Conservation (phyloP, 37 sponge, comb jelly and placozoan species). For the Chondrosia reniformis region DNA sequence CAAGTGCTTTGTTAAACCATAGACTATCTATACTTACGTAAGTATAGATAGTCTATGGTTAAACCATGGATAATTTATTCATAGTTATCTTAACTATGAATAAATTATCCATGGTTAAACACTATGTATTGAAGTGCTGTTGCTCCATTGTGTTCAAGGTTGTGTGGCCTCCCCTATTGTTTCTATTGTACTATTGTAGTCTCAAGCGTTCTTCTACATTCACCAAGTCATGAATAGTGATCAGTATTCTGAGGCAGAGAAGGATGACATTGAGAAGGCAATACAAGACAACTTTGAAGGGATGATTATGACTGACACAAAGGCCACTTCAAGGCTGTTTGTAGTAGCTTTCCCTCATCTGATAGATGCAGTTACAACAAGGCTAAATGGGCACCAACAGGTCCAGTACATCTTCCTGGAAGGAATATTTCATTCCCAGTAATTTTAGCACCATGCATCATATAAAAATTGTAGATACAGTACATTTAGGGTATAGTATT, state of each 20-base stretch:
- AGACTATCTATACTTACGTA: too few relatives aligned
- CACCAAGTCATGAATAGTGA: conserved; percentile 72
- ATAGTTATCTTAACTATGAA: too few relatives aligned
- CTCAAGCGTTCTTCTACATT: conserved; percentile 68
- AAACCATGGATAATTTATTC: too few relatives aligned
- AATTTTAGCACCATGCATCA: neutral
- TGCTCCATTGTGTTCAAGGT: too few relatives aligned
- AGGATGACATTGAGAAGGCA: conserved; percentile 63
- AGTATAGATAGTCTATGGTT: too few relatives aligned
- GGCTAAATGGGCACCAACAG: conserved; percentile 36
- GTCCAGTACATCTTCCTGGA: conserved; percentile 59
- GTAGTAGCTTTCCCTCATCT: conserved; percentile 74
- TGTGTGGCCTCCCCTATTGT: neutral
- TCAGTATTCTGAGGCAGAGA: conserved; percentile 64
- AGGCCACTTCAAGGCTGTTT: conserved; percentile 63
- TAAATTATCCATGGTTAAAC: too few relatives aligned
- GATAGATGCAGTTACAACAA: conserved; percentile 47
- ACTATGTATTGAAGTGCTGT: too few relatives aligned
- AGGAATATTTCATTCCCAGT: conserved; percentile 73
- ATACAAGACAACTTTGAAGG: conserved; percentile 39
- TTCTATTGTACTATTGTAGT: conserved; percentile 18
- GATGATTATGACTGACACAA: conserved; percentile 43
- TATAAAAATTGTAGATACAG: neutral
- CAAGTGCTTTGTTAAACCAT: too few relatives aligned
- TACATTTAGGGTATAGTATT: neutral